Evolutionary conservation across 2,888 invertebrate species (phyloP).

Genomic region (Stenurella melanura): DNA sequence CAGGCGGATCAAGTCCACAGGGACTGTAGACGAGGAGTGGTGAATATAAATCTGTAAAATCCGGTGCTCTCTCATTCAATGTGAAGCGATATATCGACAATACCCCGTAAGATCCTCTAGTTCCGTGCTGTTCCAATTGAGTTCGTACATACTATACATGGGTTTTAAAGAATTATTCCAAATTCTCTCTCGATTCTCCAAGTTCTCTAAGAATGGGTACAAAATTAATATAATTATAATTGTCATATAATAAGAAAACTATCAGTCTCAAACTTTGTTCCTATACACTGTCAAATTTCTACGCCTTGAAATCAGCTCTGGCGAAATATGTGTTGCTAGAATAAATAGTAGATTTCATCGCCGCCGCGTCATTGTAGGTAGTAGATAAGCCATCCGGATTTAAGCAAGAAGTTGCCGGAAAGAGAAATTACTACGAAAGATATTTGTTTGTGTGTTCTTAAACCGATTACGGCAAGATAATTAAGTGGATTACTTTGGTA

Average conservation of each 20-base stretch:
- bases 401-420: slow-evolving; percentile 33
- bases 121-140: no score
- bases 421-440: slow-evolving; percentile 36
- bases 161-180: no score
- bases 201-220: background rate
- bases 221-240: background rate
- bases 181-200: no score
- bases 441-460: slow-evolving; percentile 39
- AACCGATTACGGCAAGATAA: slow-evolving; percentile 38
- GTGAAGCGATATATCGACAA: no score
- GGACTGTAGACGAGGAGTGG: no score
- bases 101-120: no score
- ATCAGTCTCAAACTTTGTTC: background rate
- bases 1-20: no score
- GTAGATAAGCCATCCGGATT: slow-evolving; percentile 34
- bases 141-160: no score
- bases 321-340: slow-evolving; percentile 4
- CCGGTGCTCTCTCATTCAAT: no score
- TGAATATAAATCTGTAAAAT: no score
- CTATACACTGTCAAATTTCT: background rate
- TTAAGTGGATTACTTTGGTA: slow-evolving; percentile 40
- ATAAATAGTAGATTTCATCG: slow-evolving; percentile 28
- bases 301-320: background rate
- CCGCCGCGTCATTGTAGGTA: slow-evolving; percentile 14
- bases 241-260: background rate